phyloP scores from a whole-genome alignment of 2,113 vertebrate genomes.

The Oreochromis aureus region DNA sequence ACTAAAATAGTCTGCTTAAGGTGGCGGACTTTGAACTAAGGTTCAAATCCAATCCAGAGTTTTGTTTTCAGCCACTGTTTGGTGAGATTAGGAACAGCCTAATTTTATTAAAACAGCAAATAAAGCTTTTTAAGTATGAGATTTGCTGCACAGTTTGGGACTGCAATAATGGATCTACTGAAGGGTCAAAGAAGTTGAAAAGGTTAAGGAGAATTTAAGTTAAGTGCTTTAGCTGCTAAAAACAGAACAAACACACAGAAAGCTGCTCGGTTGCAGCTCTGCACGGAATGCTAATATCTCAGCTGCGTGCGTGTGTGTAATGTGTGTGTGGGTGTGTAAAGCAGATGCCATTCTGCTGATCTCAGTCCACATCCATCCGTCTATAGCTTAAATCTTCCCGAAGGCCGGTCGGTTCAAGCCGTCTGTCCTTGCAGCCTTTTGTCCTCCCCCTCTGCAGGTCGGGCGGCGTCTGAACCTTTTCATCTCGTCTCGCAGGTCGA shows the following conservation, averaged over 20 bases:
- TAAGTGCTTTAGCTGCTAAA: neutral
- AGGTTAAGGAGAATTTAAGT: neutral
- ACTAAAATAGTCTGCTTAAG: neutral
- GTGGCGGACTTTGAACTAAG: neutral
- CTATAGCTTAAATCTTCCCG: constrained; percentile 17
- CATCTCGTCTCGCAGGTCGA: constrained; percentile 35
- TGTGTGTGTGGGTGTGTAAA: constrained; percentile 27
- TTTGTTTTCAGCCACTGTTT: neutral
- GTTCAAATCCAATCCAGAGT: neutral
- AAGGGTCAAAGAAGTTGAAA: neutral
- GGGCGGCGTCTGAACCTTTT: constrained; percentile 1
- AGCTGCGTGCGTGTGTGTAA: neutral
- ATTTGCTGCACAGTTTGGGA: neutral
- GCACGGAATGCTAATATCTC: constrained; percentile 18
- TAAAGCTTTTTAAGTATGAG: neutral
- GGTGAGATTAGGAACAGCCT: neutral
- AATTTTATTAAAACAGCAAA: neutral
- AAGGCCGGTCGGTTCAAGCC: neutral
- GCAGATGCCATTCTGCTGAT: constrained; percentile 62
- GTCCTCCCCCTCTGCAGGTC: neutral
- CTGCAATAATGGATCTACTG: neutral
- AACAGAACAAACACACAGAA: neutral
- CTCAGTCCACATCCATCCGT: constrained; percentile 51
- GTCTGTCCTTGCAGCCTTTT: neutral
- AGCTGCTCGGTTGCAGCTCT: constrained; percentile 23